Evolutionary conservation across 2,113 vertebrate genomes (phyloP).

Genomic region (Passer domesticus): DNA sequence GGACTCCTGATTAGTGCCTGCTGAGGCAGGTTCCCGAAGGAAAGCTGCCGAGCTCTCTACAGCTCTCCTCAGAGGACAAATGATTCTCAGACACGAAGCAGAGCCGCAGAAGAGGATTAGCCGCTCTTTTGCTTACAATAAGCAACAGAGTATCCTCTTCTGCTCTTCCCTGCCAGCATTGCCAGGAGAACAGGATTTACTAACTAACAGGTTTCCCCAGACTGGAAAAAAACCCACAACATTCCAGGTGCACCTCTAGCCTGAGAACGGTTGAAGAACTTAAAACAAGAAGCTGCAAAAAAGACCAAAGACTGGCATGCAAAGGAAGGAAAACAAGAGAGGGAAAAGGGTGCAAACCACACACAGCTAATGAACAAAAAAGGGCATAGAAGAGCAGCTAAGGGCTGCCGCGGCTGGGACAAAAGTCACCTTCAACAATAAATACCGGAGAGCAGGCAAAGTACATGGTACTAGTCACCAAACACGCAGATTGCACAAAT

Average conservation of each 20-base stretch:
- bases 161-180: background rate
- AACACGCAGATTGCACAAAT: background rate
- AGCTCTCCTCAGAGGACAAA: background rate
- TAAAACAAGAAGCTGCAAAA: background rate
- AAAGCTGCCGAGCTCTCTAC: background rate
- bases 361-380: background rate
- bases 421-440: conserved; percentile 60
- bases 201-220: background rate
- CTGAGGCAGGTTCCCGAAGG: background rate
- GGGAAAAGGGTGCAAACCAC: background rate
- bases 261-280: background rate
- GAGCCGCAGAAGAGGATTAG: background rate
- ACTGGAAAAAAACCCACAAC: background rate
- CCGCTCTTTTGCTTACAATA: background rate
- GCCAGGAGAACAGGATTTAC: background rate
- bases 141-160: background rate
- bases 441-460: conserved; percentile 14
- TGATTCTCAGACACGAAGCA: background rate
- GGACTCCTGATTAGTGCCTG: background rate
- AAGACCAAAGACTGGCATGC: background rate
- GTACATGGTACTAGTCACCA: background rate
- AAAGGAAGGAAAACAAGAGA: background rate
- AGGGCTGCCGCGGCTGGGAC: background rate
- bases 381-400: background rate
- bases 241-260: background rate